Conservation (phyloP, 2,797 vertebrate species). For the Clarias fuscus region DNA sequence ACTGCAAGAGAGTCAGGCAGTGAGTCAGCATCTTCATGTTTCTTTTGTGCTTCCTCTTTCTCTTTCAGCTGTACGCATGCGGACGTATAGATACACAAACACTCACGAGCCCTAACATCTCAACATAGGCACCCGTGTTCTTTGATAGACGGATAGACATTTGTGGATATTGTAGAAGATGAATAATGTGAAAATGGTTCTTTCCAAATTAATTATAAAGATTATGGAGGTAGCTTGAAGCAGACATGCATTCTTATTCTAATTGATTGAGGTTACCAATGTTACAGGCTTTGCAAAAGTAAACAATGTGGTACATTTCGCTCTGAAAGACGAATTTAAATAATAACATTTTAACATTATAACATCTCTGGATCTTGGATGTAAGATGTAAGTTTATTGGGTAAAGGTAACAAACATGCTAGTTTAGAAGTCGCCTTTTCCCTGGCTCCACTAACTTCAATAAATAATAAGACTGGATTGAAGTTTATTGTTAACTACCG, state of each 20-base stretch:
- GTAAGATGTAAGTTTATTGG: background rate
- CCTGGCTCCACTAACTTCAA: background rate
- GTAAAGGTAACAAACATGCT: background rate
- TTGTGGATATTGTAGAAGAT: slow-evolving; percentile 35
- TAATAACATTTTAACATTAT: background rate
- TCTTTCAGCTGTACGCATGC: background rate
- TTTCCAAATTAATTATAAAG: background rate
- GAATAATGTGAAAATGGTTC: slow-evolving; percentile 7
- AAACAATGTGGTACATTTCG: background rate
- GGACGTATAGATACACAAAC: background rate
- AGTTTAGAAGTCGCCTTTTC: background rate
- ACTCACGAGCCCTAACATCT: background rate
- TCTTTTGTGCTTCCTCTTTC: slow-evolving; percentile 14
- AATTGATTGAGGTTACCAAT: background rate
- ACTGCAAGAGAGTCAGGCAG: slow-evolving; percentile 60
- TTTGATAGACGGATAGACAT: slow-evolving; percentile 24
- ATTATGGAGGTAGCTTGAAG: background rate
- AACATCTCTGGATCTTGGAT: background rate
- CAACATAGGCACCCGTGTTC: too few species aligned
- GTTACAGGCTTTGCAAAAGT: background rate
- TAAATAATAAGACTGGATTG: background rate
- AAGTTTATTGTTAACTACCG: background rate
- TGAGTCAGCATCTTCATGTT: slow-evolving; percentile 71
- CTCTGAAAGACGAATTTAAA: background rate
- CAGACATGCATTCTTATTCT: background rate